phyloP scores from a whole-genome alignment of 2,888 invertebrate genomes.

The Monoplex corrugatus region DNA sequence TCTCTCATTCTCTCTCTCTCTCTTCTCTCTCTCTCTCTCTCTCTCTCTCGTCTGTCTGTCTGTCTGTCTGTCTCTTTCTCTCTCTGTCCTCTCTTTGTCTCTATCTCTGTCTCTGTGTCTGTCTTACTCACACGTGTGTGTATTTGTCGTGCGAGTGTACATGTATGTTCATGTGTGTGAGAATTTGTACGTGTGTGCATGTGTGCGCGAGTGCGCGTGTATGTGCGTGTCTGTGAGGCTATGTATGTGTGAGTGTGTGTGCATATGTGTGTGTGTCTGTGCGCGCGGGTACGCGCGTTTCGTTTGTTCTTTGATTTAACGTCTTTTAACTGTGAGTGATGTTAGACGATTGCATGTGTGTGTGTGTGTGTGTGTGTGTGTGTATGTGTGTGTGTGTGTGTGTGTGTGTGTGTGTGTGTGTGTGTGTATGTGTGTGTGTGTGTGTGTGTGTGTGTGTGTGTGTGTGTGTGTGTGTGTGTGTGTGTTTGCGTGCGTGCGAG shows the following conservation, averaged over 20 bases:
- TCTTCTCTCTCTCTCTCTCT: not conserved
- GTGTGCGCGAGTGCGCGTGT: not conserved
- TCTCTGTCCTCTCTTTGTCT: too few relatives aligned
- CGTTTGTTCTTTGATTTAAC: too few relatives aligned
- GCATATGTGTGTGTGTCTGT: not conserved
- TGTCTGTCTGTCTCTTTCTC: not conserved
- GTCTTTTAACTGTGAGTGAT: too few relatives aligned
- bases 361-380: too few relatives aligned
- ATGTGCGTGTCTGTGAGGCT: not conserved
- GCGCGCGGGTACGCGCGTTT: not conserved
- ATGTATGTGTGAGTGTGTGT: not conserved
- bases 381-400: too few relatives aligned
- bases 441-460: not conserved
- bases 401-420: too few relatives aligned
- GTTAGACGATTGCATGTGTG: too few relatives aligned
- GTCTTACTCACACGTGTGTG: too few relatives aligned
- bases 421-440: not conserved
- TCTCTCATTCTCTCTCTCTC: not conserved
- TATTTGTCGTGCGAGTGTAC: not conserved
- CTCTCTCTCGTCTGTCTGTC: not conserved
- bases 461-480: not conserved
- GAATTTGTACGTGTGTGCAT: not conserved
- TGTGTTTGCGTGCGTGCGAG: not conserved
- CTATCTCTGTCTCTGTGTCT: not conserved
- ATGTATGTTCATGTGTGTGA: not conserved